A percentile compares a stretch with the other conserved stretches of the same genome.
phyloP scores from a whole-genome alignment of 1,140 invertebrate species.

The Drosophila trapezifrons region DNA sequence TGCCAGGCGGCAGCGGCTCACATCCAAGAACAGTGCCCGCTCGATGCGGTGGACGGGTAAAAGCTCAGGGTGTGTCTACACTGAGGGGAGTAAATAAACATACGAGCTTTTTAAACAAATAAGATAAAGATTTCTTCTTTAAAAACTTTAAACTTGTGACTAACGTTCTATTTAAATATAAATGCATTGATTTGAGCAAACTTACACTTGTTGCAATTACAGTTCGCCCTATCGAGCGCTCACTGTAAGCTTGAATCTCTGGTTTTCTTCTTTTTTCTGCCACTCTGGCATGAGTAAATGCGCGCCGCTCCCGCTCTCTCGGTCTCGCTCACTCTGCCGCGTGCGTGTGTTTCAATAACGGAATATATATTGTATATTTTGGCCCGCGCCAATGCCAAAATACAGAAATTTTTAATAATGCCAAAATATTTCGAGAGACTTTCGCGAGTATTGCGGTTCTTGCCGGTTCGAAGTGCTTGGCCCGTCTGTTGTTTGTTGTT shows the following conservation, averaged over 20 bases:
- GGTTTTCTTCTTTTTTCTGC: conserved; percentile 13
- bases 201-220: not conserved
- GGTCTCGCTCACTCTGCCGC: not conserved
- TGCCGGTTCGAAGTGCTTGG: conserved; percentile 41
- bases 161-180: too few species aligned
- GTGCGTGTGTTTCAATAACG: conserved; percentile 22
- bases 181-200: too few species aligned
- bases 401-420: conserved; percentile 42
- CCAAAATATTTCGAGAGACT: conserved; percentile 31
- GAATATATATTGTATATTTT: conserved; percentile 23
- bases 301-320: conserved; percentile 5
- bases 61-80: not conserved
- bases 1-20: conserved; percentile 43
- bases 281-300: conserved; percentile 24
- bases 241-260: conserved; percentile 21
- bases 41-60: not conserved
- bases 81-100: not conserved
- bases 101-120: too few species aligned
- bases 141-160: too few species aligned
- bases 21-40: conserved; percentile 2
- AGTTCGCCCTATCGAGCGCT: not conserved
- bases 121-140: too few species aligned
- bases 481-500: conserved; percentile 1
- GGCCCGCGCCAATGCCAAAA: conserved; percentile 35
- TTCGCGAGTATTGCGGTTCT: conserved; percentile 30